These are phyloP conservation scores for Marasmarcha lunaedactyla DNA, from an alignment of 2,888 invertebrate species.

Conservation along the genomic window DNA sequence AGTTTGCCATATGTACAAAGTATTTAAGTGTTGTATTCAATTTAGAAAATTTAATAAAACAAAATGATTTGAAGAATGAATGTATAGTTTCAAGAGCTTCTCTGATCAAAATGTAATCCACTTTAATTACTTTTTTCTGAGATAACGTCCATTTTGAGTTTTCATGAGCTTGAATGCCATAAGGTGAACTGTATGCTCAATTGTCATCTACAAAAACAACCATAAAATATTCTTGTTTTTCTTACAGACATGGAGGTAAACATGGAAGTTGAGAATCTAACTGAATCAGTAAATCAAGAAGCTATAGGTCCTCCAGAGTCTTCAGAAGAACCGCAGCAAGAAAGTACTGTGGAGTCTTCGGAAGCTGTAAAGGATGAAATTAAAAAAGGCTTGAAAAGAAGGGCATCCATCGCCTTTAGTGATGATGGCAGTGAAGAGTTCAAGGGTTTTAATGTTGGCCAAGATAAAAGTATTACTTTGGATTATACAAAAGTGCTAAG, in stretches of 20 bases:
- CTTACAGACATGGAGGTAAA: background rate
- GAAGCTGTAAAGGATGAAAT: conserved; percentile 14
- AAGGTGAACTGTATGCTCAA: too few relatives aligned
- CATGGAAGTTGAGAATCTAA: background rate
- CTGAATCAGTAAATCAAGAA: background rate
- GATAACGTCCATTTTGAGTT: too few relatives aligned
- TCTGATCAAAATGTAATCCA: too few relatives aligned
- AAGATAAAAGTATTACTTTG: conserved; percentile 23
- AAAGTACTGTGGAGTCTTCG: conserved; percentile 5
- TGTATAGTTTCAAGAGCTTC: too few relatives aligned
- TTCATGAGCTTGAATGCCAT: too few relatives aligned
- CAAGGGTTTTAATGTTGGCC: conserved; percentile 40
- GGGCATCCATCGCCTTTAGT: conserved; percentile 47
- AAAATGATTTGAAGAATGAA: too few relatives aligned
- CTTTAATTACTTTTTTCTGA: too few relatives aligned
- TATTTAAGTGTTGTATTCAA: too few relatives aligned
- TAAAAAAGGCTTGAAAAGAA: conserved; percentile 40
- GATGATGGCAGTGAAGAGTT: conserved; percentile 39
- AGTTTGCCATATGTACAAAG: too few relatives aligned
- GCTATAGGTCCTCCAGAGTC: background rate
- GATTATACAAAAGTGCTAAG: conserved; percentile 40
- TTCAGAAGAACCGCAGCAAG: conserved; percentile 6
- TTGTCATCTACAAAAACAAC: too few relatives aligned
- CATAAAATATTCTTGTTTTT: background rate
- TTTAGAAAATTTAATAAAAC: too few relatives aligned